Base-by-base conservation (phyloP, 2,888 invertebrate species). In the Nysson spinosus region DNA sequence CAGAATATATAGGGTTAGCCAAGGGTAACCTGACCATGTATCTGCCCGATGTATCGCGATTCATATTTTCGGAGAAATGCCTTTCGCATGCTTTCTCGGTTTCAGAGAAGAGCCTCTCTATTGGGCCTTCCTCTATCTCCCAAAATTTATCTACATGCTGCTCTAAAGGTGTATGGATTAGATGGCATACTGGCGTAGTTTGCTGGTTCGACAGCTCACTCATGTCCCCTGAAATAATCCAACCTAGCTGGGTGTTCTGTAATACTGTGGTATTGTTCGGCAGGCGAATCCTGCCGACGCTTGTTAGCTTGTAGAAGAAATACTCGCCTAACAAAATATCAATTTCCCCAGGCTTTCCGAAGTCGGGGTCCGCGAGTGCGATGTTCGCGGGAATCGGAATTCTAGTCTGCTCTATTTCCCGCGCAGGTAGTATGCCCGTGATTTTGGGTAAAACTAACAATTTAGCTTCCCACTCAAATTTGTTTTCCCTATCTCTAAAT, bases 361-460 rank as follows among this genome's bases (percentile, higher is more conserved):
- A 44, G 2, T 37, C 16, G 0, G 54, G 46, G 0, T 54, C 54
- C 1, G 54, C 54, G 9, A 54, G 35, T 9, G 14, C 4, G 3
- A 54, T 9, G 3, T 46, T 28, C 7, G 0, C 2, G 14, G 32
- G 32, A 2, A 32, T 2, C 2, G n/a, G 32, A 2, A 55, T 5
- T 0, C 6, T 4, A 0, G 2, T 22, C 7, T 7, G 12, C 6
- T 20, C n/a, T 6, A 51, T n/a, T 3, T 30, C 22, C 0, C 19
- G 28, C 9, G 40, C 14, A 0, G 51, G 51, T 16, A 52, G 16
- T 0, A 32, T 0, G 5, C 26, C 40, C 4, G 51, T 34, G 11
- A 55, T 55, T 0, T 24, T 4, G 0, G 51, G 51, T 7, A 52
- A 2, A 0, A 19, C 30, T 3, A 52, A 3, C n/a, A 42, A 42